These are phyloP conservation scores for Sinohyriopsis cumingii DNA, from an alignment of 2,888 invertebrate species.

Conservation along the genomic window DNA sequence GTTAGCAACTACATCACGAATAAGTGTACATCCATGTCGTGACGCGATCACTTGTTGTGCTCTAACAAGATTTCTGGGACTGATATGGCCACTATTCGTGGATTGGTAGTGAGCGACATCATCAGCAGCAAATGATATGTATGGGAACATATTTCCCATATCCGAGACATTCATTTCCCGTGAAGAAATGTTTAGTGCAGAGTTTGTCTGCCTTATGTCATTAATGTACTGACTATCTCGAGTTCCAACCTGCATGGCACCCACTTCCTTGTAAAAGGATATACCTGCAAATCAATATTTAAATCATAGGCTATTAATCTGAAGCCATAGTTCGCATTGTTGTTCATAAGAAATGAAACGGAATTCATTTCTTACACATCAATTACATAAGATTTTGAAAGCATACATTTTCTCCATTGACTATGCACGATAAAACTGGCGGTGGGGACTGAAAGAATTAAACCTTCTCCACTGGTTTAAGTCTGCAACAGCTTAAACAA, in stretches of 20 bases:
- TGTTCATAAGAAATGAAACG: too few relatives aligned
- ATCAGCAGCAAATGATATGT: conserved; percentile 18
- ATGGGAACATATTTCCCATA: conserved; percentile 23
- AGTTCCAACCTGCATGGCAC: conserved; percentile 26
- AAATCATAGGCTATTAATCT: too few relatives aligned
- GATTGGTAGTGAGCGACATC: conserved; percentile 23
- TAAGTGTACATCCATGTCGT: conserved; percentile 30
- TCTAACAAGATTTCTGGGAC: conserved; percentile 32
- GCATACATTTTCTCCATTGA: too few relatives aligned
- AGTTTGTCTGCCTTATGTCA: conserved; percentile 11
- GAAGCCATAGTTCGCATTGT: too few relatives aligned
- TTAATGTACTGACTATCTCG: conserved; percentile 10
- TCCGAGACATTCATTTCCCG: conserved; percentile 6
- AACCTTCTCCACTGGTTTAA: too few relatives aligned
- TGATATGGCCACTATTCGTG: conserved; percentile 32
- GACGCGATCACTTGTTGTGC: conserved; percentile 35
- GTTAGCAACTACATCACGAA: conserved; percentile 28
- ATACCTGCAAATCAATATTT: conserved; percentile 25
- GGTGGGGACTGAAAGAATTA: too few relatives aligned
- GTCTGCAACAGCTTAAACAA: too few relatives aligned
- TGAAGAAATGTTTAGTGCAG: conserved; percentile 1
- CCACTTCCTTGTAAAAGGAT: conserved; percentile 34
- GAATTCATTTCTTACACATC: too few relatives aligned
- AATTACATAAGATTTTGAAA: too few relatives aligned
- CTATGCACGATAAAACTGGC: too few relatives aligned